phyloP scores from a whole-genome alignment of 2,888 invertebrate species.

The Hetaerina titia region DNA sequence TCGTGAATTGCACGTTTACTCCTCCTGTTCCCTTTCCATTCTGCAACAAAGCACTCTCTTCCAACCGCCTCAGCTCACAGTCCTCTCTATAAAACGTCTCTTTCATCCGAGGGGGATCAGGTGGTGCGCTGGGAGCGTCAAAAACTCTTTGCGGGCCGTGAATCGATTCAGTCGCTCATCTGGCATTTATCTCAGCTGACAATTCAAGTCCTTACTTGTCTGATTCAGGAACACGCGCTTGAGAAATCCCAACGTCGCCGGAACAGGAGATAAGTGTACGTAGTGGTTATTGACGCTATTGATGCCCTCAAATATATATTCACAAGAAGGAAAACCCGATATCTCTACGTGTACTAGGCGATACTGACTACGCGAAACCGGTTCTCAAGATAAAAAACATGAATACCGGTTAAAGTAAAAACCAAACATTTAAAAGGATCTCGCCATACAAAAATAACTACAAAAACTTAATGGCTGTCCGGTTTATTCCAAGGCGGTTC shows the following conservation, averaged over 20 bases:
- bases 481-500: too few species aligned
- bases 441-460: too few species aligned
- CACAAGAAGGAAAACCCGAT: background rate
- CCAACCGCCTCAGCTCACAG: background rate
- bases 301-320: background rate
- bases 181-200: background rate
- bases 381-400: background rate
- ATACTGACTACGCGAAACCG: background rate
- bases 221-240: background rate
- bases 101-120: background rate
- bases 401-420: too few species aligned
- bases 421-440: too few species aligned
- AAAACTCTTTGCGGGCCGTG: background rate
- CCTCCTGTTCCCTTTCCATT: background rate
- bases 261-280: background rate
- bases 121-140: background rate
- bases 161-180: background rate
- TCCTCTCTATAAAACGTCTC: background rate
- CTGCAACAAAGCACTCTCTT: background rate
- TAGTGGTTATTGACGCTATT: background rate
- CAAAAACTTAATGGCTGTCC: too few species aligned
- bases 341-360: background rate
- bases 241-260: background rate
- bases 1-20: background rate
- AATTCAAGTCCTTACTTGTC: background rate